These are phyloP conservation scores for Boulengeromyrus knoepffleri DNA, from an alignment of 2,113 vertebrate species.

Conservation along the genomic window DNA sequence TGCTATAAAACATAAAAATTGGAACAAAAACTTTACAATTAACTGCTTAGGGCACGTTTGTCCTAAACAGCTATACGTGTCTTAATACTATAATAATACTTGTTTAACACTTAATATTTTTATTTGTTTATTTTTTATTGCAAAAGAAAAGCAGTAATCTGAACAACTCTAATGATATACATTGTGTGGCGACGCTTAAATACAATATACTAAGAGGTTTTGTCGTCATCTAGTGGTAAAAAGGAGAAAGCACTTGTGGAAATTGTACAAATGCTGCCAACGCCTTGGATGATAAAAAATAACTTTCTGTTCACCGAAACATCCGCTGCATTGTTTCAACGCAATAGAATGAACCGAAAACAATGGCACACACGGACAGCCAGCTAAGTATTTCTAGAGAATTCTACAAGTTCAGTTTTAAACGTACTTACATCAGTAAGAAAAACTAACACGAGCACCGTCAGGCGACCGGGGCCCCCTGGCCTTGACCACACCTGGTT, in stretches of 20 bases:
- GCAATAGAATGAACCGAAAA: neutral
- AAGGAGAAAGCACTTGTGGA: neutral
- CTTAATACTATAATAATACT: neutral
- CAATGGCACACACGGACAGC: neutral
- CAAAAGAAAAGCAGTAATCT: neutral
- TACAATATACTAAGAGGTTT: neutral
- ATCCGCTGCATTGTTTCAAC: neutral
- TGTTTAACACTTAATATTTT: neutral
- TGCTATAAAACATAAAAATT: neutral
- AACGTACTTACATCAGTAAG: neutral
- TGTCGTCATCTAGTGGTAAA: constrained; percentile 1
- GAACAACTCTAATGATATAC: neutral
- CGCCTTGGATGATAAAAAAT: neutral
- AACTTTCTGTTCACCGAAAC: neutral
- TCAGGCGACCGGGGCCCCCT: too few relatives aligned
- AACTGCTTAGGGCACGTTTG: neutral
- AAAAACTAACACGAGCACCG: neutral
- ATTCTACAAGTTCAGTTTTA: neutral
- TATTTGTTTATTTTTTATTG: neutral
- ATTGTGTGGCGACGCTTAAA: neutral
- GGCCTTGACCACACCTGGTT: too few relatives aligned
- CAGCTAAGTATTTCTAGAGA: neutral
- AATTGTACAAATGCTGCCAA: neutral
- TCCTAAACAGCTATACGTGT: too few relatives aligned
- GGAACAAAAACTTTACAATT: neutral